Conservation (phyloP, 2,888 invertebrate species). For the Stomorhina lunata region DNA sequence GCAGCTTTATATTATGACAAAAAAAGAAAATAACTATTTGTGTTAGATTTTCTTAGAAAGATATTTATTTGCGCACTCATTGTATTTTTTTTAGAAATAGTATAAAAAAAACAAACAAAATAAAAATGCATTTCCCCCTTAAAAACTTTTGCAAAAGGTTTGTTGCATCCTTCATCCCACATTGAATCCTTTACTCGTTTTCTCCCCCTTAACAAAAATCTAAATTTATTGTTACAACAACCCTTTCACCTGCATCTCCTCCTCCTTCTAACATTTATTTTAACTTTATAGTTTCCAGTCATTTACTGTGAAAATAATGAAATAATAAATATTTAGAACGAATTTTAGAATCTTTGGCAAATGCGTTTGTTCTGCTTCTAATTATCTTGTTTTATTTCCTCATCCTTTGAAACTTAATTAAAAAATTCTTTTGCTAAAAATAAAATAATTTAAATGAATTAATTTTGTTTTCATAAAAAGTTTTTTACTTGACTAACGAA, state of each 20-base stretch:
- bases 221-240: too few relatives aligned
- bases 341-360: not conserved
- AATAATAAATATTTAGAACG: too few relatives aligned
- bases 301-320: too few relatives aligned
- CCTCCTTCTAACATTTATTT: too few relatives aligned
- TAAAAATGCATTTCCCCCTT: not conserved
- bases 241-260: too few relatives aligned
- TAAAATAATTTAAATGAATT: not conserved
- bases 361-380: not conserved
- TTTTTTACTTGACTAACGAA: not conserved
- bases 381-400: slow-evolving; percentile 4
- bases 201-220: too few relatives aligned
- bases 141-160: not conserved
- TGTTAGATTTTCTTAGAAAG: not conserved
- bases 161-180: too few relatives aligned
- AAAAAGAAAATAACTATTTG: not conserved
- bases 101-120: not conserved
- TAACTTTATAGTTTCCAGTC: too few relatives aligned
- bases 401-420: slow-evolving; percentile 4
- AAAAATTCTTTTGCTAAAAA: not conserved
- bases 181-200: too few relatives aligned
- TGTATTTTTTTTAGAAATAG: too few relatives aligned
- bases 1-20: not conserved
- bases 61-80: too few relatives aligned
- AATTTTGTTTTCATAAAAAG: not conserved